Evolutionary conservation across 2,888 invertebrate species (phyloP).

Genomic region (Diaphora mendica): DNA sequence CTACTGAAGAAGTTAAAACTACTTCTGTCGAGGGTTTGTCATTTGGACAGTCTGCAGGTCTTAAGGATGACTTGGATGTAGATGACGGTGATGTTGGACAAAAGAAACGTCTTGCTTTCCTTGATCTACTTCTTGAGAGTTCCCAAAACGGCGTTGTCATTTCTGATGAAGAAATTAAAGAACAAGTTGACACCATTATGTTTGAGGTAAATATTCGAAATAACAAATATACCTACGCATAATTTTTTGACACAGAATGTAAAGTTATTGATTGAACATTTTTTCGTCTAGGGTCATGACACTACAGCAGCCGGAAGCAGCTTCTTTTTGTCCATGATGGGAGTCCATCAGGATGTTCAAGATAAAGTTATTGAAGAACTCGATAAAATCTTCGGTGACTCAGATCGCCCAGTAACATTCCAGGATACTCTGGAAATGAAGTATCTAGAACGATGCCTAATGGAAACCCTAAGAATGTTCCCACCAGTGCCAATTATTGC

Average conservation of each 20-base stretch:
- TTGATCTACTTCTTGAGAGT: conserved; percentile 94
- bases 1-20: conserved; percentile 58
- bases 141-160: conserved; percentile 90
- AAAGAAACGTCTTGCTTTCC: conserved; percentile 94
- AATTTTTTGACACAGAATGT: conserved; percentile 18
- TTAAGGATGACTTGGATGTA: conserved; percentile 93
- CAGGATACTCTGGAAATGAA: conserved; percentile 95
- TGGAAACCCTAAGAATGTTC: conserved; percentile 93
- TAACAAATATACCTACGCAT: background rate
- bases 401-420: conserved; percentile 91
- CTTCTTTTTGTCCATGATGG: conserved; percentile 92
- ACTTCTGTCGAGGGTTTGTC: conserved; percentile 89
- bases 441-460: conserved; percentile 92
- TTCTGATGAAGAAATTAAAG: conserved; percentile 92
- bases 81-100: conserved; percentile 92
- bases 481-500: conserved; percentile 94
- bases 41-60: conserved; percentile 90
- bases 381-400: conserved; percentile 91
- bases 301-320: conserved; percentile 94
- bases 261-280: conserved; percentile 7
- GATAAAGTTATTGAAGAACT: conserved; percentile 91
- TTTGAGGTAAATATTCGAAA: conserved; percentile 88
- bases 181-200: conserved; percentile 95
- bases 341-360: conserved; percentile 91
- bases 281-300: conserved; percentile 88